Evolutionary conservation across 2,113 vertebrate genomes (phyloP), one percentile per base, ranked within the genome.

Genomic region (Scortum barcoo): DNA sequence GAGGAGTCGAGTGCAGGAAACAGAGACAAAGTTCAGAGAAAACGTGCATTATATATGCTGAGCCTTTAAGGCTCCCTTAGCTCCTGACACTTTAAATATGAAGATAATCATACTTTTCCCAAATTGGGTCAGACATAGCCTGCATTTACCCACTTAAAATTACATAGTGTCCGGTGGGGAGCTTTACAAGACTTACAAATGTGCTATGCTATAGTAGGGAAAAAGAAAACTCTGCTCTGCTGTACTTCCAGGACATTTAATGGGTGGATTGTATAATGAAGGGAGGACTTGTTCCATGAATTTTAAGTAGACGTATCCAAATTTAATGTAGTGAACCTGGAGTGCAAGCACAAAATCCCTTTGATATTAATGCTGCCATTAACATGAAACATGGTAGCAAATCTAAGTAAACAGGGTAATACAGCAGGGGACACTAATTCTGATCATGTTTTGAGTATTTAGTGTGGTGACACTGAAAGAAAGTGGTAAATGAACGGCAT

Each of bases 111-210:
- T 38, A 51, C 14, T 51, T 74, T 71, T 69, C 10, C 51, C 11
- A 48, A 66, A 83, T 26, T 67, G 30, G 48, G 69, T 68, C 42
- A 71, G 54, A 76, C 16, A 58, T 2, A n/a, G 2, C 28, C 22
- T 72, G 19, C 42, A 58, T 77, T 71, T 51, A 54, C 14, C 38
- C 62, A 19, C 48, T 75, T 68, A 33, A 9, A 69, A 28, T 36
- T 58, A 44, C 14, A 83, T 13, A 19, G 1, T 26, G 42, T 86
- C 67, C 77, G 36, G 3, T 17, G 9, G 54, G 78, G 24, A 56
- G 48, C 36, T 65, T 81, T 69, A 68, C 56, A 20, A 78, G n/a
- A 75, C 42, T 11, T 20, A 66, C 24, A 68, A 69, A 63, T 74
- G 44, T 33, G 50, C 50, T 51, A 36, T 42, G 26, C 9, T 73